These are phyloP conservation scores for Netelia fuscicornis DNA, from an alignment of 2,888 invertebrate genomes.

Conservation along the genomic window DNA sequence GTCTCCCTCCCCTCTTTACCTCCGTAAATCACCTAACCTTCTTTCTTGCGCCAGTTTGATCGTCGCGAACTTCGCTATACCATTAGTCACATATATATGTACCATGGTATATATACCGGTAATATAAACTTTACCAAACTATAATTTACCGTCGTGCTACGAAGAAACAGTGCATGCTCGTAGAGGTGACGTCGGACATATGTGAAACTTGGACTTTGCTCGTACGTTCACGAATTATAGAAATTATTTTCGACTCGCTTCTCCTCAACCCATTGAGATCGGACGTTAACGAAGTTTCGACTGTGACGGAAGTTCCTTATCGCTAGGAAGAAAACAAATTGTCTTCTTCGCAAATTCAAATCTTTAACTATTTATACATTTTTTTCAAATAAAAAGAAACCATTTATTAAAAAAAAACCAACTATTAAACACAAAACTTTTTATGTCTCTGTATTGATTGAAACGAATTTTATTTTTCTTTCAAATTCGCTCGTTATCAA, in stretches of 20 bases:
- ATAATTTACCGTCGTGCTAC: constrained; percentile 30
- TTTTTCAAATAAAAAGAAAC: too few species aligned
- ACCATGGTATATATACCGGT: constrained; percentile 13
- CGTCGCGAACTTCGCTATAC: constrained; percentile 43
- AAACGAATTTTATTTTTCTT: too few species aligned
- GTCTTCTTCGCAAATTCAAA: too few species aligned
- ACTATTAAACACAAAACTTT: too few species aligned
- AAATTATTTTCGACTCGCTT: background rate
- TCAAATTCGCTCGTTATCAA: too few species aligned
- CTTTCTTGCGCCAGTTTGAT: constrained; percentile 73
- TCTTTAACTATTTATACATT: too few species aligned
- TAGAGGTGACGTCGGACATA: constrained; percentile 4
- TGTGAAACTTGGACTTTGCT: constrained; percentile 28
- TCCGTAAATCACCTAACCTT: constrained; percentile 75
- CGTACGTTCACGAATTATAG: background rate
- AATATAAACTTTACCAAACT: constrained; percentile 43
- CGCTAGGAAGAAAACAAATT: too few species aligned
- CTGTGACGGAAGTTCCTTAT: too few species aligned
- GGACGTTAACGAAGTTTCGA: background rate
- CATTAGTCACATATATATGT: constrained; percentile 34
- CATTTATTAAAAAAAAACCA: too few species aligned
- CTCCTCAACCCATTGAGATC: background rate
- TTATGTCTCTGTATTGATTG: too few species aligned
- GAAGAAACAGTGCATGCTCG: constrained; percentile 4
- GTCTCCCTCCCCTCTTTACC: background rate